Conservation (phyloP, 2,888 invertebrate species). For the Macrostomum cliftonense region DNA sequence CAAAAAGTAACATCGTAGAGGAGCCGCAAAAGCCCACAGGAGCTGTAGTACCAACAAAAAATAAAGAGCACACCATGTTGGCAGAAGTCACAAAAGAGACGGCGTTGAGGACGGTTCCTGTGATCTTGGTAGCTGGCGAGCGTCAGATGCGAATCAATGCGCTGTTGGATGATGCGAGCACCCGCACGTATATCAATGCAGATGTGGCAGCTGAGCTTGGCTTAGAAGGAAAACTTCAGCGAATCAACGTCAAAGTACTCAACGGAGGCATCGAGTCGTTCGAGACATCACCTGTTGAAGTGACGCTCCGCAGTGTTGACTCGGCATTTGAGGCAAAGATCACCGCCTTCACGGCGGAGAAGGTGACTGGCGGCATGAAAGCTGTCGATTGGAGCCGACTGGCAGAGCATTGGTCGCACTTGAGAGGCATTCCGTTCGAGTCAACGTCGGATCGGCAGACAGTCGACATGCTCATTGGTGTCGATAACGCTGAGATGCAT, state of each 20-base stretch:
- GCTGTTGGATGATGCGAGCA: conserved; percentile 14
- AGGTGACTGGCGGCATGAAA: conserved; percentile 3
- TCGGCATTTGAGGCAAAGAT: neutral
- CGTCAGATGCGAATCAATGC: conserved; percentile 12
- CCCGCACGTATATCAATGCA: conserved; percentile 13
- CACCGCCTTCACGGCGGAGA: conserved; percentile 1
- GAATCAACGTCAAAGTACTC: neutral
- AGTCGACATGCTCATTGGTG: conserved; percentile 6
- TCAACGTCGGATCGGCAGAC: neutral
- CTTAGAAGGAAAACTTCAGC: neutral
- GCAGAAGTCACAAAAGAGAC: neutral
- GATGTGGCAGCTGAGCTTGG: conserved; percentile 12
- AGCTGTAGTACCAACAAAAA: neutral
- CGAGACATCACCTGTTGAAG: neutral
- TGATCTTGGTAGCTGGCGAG: conserved; percentile 7
- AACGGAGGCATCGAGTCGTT: neutral
- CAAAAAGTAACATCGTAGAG: too few relatives aligned
- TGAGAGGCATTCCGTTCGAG: conserved; percentile 2
- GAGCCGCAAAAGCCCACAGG: too few relatives aligned
- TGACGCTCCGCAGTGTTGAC: neutral
- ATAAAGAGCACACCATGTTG: neutral
- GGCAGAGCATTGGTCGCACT: conserved; percentile 2
- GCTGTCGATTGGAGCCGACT: conserved; percentile 1
- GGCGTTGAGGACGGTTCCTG: conserved; percentile 12
- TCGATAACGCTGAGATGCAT: conserved; percentile 3